phyloP scores from a whole-genome alignment of 2,797 vertebrate genomes.

The Meda fulgida region DNA sequence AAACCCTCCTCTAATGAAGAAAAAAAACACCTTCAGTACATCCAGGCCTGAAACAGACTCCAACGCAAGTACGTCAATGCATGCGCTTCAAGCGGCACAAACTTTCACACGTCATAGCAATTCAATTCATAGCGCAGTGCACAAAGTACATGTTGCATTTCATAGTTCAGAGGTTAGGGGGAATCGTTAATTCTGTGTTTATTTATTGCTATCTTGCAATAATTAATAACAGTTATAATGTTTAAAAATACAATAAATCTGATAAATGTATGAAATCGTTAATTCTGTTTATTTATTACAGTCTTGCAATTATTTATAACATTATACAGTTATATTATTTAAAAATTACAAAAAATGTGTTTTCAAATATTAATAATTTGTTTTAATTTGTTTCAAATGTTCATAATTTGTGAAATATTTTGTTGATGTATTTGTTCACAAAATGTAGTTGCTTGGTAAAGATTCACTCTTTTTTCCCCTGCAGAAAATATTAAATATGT shows the following conservation, averaged over 20 bases:
- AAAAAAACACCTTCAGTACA: background rate
- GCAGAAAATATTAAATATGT: background rate
- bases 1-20: constrained; percentile 44
- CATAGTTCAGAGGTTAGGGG: background rate
- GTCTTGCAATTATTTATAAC: background rate
- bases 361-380: no score
- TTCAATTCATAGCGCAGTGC: background rate
- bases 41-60: background rate
- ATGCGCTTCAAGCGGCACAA: background rate
- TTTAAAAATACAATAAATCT: background rate
- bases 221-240: background rate
- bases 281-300: background rate
- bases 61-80: background rate
- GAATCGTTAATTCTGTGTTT: background rate
- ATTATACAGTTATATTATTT: no score
- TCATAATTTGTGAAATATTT: no score
- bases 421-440: background rate
- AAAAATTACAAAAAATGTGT: background rate
- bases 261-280: background rate
- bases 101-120: no score
- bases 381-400: no score
- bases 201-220: background rate
- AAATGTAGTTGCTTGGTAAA: background rate
- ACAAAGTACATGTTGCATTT: background rate
- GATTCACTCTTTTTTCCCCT: background rate